Conservation (phyloP, 2,888 invertebrate genomes). For the Synanthedon andrenaeformis region DNA sequence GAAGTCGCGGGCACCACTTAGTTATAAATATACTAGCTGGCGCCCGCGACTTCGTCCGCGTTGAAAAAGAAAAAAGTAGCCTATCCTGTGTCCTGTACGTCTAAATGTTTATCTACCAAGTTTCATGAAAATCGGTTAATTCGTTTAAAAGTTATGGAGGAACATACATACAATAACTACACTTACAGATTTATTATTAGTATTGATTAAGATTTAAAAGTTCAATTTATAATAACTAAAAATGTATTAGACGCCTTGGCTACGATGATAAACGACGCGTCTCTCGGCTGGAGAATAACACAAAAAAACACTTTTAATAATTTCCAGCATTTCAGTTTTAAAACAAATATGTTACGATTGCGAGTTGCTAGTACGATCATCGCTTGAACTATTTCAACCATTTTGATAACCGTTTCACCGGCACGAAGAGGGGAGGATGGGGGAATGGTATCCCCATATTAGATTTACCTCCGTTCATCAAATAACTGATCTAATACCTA, state of each 20-base stretch:
- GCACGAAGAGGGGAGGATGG: not conserved
- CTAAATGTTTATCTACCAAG: too few species aligned
- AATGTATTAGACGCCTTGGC: not conserved
- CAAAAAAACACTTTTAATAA: constrained; percentile 8
- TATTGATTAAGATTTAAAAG: too few species aligned
- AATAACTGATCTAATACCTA: constrained; percentile 5
- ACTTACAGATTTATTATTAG: too few species aligned
- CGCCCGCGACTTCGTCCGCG: too few species aligned
- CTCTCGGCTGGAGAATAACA: not conserved
- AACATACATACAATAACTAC: too few species aligned
- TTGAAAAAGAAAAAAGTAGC: too few species aligned
- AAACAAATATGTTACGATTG: constrained; percentile 9
- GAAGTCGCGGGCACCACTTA: too few species aligned
- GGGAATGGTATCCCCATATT: constrained; percentile 5
- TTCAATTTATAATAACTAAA: too few species aligned
- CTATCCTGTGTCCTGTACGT: too few species aligned
- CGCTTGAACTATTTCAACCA: constrained; percentile 8
- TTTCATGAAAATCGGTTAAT: too few species aligned
- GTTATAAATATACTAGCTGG: too few species aligned
- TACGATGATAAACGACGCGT: not conserved
- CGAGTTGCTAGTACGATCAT: constrained; percentile 8
- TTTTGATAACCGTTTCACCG: constrained; percentile 2
- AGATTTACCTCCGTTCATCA: constrained; percentile 6
- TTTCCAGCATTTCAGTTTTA: constrained; percentile 3
- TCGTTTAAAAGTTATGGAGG: too few species aligned